Base-by-base conservation (phyloP, 2,113 vertebrate genomes). In the Mirounga angustirostris region DNA sequence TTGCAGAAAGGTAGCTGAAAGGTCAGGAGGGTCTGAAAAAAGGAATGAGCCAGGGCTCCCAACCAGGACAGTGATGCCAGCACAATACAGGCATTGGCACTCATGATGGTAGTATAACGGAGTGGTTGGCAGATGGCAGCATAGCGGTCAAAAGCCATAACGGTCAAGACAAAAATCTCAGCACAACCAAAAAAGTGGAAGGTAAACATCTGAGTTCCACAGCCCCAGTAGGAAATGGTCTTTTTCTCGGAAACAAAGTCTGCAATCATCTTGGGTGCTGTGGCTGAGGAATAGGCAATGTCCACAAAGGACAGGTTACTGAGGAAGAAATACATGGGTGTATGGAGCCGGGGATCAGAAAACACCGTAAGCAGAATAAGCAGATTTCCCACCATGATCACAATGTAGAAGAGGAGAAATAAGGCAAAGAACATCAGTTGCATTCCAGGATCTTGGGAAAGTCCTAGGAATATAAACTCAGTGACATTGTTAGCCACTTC, bases 261-360 rank as follows among this genome's bases (percentile, higher is more conserved):
- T 61, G 71, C 82, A 33, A 97, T 97, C 97, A 97, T 97, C 73
- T 97, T 98, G 36, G 97, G 96, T 56, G 94, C 95, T 0, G 95
- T 97, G 65, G 94, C 97, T 40, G 98, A 97, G 43, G 96, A 95
- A 76, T 97, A 98, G 40, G 97, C 85, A 56, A 96, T 73, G 40
- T 97, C 96, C 59, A 97, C 98, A 58, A 97, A 97, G 40, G 97
- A 97, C 52, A 97, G 79, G 46, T 97, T 96, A 65, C 95, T 93
- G 18, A 98, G 95, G 63, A 98, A 98, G 81, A 97, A 97, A 88
- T 96, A 98, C 95, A 97, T 98, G 22, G 97, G 98, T 46, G 94
- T 97, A 2, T 97, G 96, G 40, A 97, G 92, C 36, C 5, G 36
- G 33, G 59, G 16, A 63, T 96, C 89, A 40, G 63, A 95, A 58